Conservation (phyloP, 2,888 invertebrate species). For the Heliconius ethilla region DNA sequence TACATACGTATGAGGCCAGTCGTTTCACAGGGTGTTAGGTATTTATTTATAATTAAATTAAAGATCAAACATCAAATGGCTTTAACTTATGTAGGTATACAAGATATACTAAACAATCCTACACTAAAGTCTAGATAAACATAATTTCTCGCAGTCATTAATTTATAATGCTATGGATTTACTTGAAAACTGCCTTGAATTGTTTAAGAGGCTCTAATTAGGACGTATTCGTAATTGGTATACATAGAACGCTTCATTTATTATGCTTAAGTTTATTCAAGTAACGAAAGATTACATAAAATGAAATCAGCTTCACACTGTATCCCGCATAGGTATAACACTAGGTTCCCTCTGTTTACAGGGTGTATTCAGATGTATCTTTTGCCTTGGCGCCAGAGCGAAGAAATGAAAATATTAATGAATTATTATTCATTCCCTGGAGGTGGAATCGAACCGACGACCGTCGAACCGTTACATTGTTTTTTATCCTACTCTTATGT, state of each 20-base stretch:
- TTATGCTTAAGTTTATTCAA: constrained; percentile 3
- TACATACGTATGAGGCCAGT: too few relatives aligned
- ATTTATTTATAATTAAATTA: neutral
- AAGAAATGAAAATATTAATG: too few relatives aligned
- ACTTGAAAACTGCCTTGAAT: constrained; percentile 33
- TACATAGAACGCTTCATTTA: constrained; percentile 1
- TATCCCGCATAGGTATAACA: too few relatives aligned
- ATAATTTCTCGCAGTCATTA: constrained; percentile 30
- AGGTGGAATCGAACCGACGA: too few relatives aligned
- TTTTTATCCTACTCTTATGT: neutral
- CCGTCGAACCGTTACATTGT: neutral
- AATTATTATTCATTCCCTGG: too few relatives aligned
- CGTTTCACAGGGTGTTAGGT: neutral
- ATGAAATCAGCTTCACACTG: too few relatives aligned
- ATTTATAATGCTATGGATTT: constrained; percentile 36
- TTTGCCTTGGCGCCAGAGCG: too few relatives aligned
- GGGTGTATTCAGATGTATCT: too few relatives aligned
- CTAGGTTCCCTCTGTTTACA: too few relatives aligned
- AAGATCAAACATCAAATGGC: neutral
- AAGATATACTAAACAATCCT: constrained; percentile 20
- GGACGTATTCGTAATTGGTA: neutral
- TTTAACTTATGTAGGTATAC: neutral
- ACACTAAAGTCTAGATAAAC: constrained; percentile 29
- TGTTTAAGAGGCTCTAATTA: constrained; percentile 11
- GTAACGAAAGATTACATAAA: neutral